Base-by-base conservation (phyloP, 2,113 vertebrate genomes). In the Meleagris gallopavo region DNA sequence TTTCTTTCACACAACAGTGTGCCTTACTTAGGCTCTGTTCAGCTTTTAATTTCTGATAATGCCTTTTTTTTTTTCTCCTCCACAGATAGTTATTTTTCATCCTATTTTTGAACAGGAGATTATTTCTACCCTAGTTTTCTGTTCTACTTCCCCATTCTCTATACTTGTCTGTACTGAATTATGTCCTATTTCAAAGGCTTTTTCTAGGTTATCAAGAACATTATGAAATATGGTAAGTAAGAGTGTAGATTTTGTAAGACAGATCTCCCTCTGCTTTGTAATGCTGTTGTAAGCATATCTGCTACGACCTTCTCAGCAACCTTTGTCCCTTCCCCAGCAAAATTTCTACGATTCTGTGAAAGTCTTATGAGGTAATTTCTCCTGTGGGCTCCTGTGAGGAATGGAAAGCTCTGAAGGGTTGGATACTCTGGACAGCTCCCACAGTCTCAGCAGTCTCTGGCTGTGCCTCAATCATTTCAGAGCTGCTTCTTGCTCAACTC, bases 121-220 rank as follows among this genome's bases (percentile, higher is more conserved):
- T 69, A 70, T 93, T 89, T 82, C 84, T 92, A 46, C 85, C 36
- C 71, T 72, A 52, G 48, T 82, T 95, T 36, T 84, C 45, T 70
- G 24, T 27, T 16, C 85, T 76, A 52, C 74, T 87, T 82, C 75
- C 89, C 91, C 90, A 60, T 80, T 9, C n/a, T 88, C 45, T 52
- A 15, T 69, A 83, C 55, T 83, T 0, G 0, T 46, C 70, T 82
- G 74, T 72, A 58, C 81, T 69, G 78, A 91, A 88, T 94, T 89
- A 24, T 27, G 40, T 70, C 78, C 54, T 73, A 22, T 95, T 89
- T 91, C 66, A 88, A 69, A 93, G 75, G 71, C 14, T 57, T 93
- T 95, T 95, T 93, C 91, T 80, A 24, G 75, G 85, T 93, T 93
- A 94, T 95, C 84, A 61, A 57, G 74, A 82, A 92, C 0, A 73